Evolutionary conservation across 2,888 invertebrate genomes (phyloP).

Genomic region (Netelia inedita): DNA sequence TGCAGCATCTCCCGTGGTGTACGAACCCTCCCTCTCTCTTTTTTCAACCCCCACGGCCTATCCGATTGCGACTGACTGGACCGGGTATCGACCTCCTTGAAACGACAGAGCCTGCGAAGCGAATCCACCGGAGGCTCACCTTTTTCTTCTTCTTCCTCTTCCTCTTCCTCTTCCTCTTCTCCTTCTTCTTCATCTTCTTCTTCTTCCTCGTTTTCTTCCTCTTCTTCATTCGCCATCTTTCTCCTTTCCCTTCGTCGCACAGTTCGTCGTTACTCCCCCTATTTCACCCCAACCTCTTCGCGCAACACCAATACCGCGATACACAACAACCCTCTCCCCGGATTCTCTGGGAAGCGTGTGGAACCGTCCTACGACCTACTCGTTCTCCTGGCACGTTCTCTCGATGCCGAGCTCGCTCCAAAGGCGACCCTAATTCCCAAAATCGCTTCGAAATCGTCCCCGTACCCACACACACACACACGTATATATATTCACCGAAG

Average conservation of each 20-base stretch:
- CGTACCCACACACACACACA: slow-evolving; percentile 49
- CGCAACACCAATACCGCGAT: slow-evolving; percentile 29
- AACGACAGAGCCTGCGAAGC: slow-evolving; percentile 63
- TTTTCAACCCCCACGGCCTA: slow-evolving; percentile 73
- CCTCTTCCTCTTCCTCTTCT: slow-evolving; percentile 33
- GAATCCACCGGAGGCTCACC: slow-evolving; percentile 58
- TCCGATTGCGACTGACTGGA: slow-evolving; percentile 76
- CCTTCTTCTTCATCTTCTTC: slow-evolving; percentile 36
- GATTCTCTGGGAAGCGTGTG: slow-evolving; percentile 30
- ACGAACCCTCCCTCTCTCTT: slow-evolving; percentile 29
- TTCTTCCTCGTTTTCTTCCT: slow-evolving; percentile 30
- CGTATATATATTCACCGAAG: slow-evolving; percentile 11
- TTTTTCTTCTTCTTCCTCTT: slow-evolving; percentile 63
- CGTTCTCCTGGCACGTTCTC: slow-evolving; percentile 68
- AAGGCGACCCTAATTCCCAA: slow-evolving; percentile 73
- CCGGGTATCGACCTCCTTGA: slow-evolving; percentile 76
- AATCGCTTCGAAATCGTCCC: slow-evolving; percentile 71
- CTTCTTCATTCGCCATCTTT: slow-evolving; percentile 41
- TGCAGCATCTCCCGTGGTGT: slow-evolving; percentile 46
- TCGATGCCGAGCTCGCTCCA: slow-evolving; percentile 62
- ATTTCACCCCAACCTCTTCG: slow-evolving; percentile 43
- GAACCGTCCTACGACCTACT: slow-evolving; percentile 41
- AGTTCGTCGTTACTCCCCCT: slow-evolving; percentile 28
- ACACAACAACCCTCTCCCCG: slow-evolving; percentile 25
- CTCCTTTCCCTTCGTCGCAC: slow-evolving; percentile 47